Base-by-base conservation (phyloP, 2,888 invertebrate genomes). In the Lepidochrysops patricia region DNA sequence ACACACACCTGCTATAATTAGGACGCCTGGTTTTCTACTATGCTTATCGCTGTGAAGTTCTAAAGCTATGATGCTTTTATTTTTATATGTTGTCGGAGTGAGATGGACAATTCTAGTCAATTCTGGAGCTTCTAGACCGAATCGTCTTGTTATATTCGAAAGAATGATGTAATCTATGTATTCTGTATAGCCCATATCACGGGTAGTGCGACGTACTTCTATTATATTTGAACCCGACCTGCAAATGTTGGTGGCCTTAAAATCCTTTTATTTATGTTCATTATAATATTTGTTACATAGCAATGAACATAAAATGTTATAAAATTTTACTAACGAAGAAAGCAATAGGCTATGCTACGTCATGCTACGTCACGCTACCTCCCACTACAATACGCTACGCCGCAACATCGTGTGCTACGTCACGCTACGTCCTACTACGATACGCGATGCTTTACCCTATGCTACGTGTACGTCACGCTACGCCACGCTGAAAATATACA, bases 141-240 rank as follows among this genome's bases (percentile, higher is more conserved):
- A 72, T 1, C 70, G 69, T 7, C 74, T 65, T 2, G 72, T 68
- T 7, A 69, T 65, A 6, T 63, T 62, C 23, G 70, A 1, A 9
- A 83, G 58, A 5, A 61, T 68, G 1, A 72, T 67, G 19, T 78
- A 70, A 57, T 75, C 70, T 4, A 82, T 57, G 61, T 82, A 86
- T 2, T 73, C 62, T n/a, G 56, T 63, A 52, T 70, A 75, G 58
- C 72, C 74, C 6, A 73, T 27, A 2, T 64, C 69, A 2, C 66
- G 63, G 13, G 69, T 72, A 12, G 64, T 60, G 61, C 75, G 79
- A 61, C 80, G 75, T 43, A 76, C 70, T 35, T 71, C 73, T 62
- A 83, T 75, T 66, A 80, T 71, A 70, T 84, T 85, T 4, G 83
- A 75, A 37, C 88, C 88, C 26, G 89, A 86, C 67, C 89, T 88